These are phyloP conservation scores for Cantharis rufa DNA, from an alignment of 2,888 invertebrate species.

Conservation along the genomic window DNA sequence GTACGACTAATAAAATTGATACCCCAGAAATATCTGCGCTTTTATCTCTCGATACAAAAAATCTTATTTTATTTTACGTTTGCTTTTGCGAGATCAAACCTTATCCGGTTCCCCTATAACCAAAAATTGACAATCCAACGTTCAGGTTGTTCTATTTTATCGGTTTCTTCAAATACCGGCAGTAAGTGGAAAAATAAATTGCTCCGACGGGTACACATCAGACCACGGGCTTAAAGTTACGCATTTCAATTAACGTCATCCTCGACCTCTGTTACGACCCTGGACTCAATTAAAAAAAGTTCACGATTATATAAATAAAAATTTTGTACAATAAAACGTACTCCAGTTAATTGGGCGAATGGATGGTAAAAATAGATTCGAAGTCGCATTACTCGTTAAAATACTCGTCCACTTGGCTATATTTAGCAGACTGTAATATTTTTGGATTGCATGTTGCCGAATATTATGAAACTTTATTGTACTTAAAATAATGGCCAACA, in stretches of 20 bases:
- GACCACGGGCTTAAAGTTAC: not conserved
- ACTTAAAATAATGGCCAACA: not conserved
- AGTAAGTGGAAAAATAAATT: not conserved
- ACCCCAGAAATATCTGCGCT: not conserved
- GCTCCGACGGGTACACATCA: not conserved
- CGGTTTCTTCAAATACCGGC: not conserved
- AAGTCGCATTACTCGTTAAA: slow-evolving; percentile 15
- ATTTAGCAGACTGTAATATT: slow-evolving; percentile 5
- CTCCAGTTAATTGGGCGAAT: slow-evolving; percentile 16
- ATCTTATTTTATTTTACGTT: not conserved
- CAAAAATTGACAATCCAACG: not conserved
- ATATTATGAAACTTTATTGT: not conserved
- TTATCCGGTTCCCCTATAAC: not conserved
- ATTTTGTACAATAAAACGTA: not conserved
- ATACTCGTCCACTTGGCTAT: slow-evolving; percentile 3
- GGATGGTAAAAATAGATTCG: slow-evolving; percentile 13
- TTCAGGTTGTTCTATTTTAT: not conserved
- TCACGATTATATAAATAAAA: not conserved
- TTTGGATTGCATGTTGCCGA: not conserved
- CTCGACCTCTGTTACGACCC: not conserved
- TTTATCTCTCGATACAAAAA: not conserved
- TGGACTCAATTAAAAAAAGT: not conserved
- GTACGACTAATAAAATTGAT: not conserved
- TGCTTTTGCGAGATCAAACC: not conserved
- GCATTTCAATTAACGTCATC: not conserved